Evolutionary conservation across 2,797 vertebrate species (phyloP).

Genomic region (Cephalopachus bancanus): DNA sequence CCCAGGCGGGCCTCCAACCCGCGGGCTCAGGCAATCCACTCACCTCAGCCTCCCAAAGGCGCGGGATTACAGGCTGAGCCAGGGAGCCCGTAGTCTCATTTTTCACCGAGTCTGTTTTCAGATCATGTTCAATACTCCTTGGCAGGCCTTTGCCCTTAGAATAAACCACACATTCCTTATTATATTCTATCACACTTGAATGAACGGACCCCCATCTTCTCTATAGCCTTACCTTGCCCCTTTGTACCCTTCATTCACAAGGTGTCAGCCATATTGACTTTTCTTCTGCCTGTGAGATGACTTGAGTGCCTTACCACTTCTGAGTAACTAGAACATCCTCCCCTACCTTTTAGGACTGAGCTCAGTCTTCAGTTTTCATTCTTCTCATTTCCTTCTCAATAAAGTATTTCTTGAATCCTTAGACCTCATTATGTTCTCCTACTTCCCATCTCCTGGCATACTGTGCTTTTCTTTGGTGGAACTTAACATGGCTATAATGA

Average conservation of each 20-base stretch:
- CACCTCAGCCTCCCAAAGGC: no score
- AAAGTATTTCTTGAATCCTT: not conserved
- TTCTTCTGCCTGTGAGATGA: not conserved
- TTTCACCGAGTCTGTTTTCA: not conserved
- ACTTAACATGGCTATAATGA: not conserved
- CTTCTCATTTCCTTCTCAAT: not conserved
- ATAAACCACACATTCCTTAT: not conserved
- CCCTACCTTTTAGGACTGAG: not conserved
- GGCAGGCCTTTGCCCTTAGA: not conserved
- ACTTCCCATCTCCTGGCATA: not conserved
- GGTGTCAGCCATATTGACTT: not conserved
- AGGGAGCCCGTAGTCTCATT: no score
- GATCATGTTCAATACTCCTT: no score
- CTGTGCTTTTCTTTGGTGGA: not conserved
- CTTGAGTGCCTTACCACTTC: not conserved
- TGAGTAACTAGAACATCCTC: rapidly evolving
- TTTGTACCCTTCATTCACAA: not conserved
- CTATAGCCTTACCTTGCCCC: rapidly evolving
- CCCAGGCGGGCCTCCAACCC: no score
- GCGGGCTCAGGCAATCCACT: no score
- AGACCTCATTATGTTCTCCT: not conserved
- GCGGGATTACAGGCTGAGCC: no score
- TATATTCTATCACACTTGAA: no score
- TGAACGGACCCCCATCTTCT: rapidly evolving
- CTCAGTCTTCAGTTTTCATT: not conserved